Conservation (phyloP, 2,888 invertebrate genomes). For the Epirrhoe alternata region DNA sequence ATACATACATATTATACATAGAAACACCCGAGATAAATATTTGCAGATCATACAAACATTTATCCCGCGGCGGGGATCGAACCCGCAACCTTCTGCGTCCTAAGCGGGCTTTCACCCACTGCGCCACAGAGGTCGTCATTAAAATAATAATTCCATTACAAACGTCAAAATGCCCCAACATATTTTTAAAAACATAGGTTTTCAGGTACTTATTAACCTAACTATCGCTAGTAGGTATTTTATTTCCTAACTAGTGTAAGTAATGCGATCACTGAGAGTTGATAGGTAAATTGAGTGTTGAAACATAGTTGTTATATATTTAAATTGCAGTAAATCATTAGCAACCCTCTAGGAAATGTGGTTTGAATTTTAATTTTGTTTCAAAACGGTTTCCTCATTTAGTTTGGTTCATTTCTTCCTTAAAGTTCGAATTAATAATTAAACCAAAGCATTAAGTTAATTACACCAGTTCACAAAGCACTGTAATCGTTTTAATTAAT, state of each 20-base stretch:
- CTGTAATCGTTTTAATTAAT: not conserved
- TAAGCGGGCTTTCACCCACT: too few relatives aligned
- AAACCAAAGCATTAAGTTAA: not conserved
- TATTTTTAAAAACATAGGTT: not conserved
- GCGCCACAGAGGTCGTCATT: too few relatives aligned
- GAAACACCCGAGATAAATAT: too few relatives aligned
- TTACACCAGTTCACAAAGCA: not conserved
- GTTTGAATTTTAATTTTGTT: conserved; percentile 20
- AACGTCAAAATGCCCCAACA: not conserved
- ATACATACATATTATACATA: too few relatives aligned
- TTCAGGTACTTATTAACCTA: conserved; percentile 46
- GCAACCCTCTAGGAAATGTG: conserved; percentile 10
- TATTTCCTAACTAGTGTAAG: conserved; percentile 69
- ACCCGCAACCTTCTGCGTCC: too few relatives aligned
- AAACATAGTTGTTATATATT: conserved; percentile 32
- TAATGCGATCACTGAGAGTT: conserved; percentile 67
- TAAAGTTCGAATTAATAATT: conserved; percentile 1
- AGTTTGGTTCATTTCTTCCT: conserved; percentile 16
- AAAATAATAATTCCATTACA: not conserved
- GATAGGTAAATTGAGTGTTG: conserved; percentile 51
- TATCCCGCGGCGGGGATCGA: too few relatives aligned
- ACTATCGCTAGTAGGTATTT: conserved; percentile 57
- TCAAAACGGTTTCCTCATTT: conserved; percentile 20
- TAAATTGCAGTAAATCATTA: conserved; percentile 25
- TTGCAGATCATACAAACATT: too few relatives aligned